Evolutionary conservation across 2,797 vertebrate genomes (phyloP), one percentile per base, ranked within the genome.

Genomic region (Acomys russatus): DNA sequence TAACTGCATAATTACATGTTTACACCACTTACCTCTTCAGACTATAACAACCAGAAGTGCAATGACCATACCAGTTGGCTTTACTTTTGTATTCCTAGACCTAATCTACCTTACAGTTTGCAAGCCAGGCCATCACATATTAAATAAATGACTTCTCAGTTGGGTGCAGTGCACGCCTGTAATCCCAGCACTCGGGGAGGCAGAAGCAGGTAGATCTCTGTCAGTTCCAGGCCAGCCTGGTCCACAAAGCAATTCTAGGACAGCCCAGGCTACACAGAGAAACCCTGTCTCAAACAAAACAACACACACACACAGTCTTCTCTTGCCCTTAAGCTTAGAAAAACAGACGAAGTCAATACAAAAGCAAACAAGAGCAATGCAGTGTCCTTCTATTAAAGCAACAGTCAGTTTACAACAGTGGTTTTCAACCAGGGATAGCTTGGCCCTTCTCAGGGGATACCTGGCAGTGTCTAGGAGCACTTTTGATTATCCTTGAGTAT

Each of bases 321-420:
- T 92, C 71, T 56, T 54, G 68, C 63, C 80, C 33, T 88, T 74
- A 96, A 83, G 70, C 35, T 71, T 70, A 96, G 44, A 8, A 88
- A 11, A 70, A 38, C n/a, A 86, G 70, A 93, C 14, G 33, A 56
- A 94, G 89, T 23, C 56, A 88, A 95, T 71, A 83, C 23, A 49
- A 33, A 91, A 92, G 85, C 64, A 92, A 94, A 89, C 64, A 54
- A 96, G 38, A 59, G 80, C 56, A 78, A 92, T 17, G 49, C 17
- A 87, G 68, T 77, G 17, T 93, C 68, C 18, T 56, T 35, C 30
- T 56, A 14, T 80, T 90, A 87, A 93, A 33, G 71, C 4, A 89
- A 30, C 18, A 86, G 84, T 61, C 18, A 18, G 22, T 85, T 94
- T 73, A 74, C 7, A 80, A 88, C 11, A 71, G 73, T 44, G 54